These are phyloP conservation scores for Holcopasites calliopsidis DNA, from an alignment of 1,140 invertebrate species.

Conservation along the genomic window DNA sequence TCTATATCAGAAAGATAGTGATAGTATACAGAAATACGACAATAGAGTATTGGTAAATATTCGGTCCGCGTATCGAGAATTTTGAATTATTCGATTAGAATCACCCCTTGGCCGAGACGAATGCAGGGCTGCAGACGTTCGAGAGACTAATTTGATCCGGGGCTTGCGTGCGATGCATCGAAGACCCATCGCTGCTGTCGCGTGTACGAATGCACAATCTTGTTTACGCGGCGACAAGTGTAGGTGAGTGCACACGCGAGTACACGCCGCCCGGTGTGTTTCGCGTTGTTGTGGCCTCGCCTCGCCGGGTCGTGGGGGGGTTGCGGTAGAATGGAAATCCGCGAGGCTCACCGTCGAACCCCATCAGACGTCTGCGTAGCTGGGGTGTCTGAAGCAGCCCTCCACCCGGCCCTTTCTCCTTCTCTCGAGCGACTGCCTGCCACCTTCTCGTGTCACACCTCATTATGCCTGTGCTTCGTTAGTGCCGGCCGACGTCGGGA, in stretches of 20 bases:
- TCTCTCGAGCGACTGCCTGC: constrained; percentile 39
- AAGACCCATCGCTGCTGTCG: constrained; percentile 40
- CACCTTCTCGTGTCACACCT: constrained; percentile 67
- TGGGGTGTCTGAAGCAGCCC: constrained; percentile 69
- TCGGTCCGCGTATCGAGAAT: too few species aligned
- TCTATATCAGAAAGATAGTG: too few species aligned
- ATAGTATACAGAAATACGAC: too few species aligned
- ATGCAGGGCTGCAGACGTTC: too few species aligned
- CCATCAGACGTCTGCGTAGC: constrained; percentile 59
- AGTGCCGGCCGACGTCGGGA: constrained; percentile 49
- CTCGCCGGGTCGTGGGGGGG: neutral
- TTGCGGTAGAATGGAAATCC: constrained; percentile 60
- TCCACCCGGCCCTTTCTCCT: constrained; percentile 36
- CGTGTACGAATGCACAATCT: constrained; percentile 39
- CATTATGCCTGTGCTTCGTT: constrained; percentile 67
- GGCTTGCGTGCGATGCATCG: constrained; percentile 28
- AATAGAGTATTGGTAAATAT: neutral
- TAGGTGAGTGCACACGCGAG: constrained; percentile 9
- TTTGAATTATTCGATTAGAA: neutral
- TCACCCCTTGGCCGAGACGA: too few species aligned
- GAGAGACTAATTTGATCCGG: constrained; percentile 36
- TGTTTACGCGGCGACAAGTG: constrained; percentile 6
- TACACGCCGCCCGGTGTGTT: constrained; percentile 36
- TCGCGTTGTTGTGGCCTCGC: constrained; percentile 40
- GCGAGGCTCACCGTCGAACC: constrained; percentile 54